Conservation (phyloP, 2,113 vertebrate genomes). For the Clarias magur region DNA sequence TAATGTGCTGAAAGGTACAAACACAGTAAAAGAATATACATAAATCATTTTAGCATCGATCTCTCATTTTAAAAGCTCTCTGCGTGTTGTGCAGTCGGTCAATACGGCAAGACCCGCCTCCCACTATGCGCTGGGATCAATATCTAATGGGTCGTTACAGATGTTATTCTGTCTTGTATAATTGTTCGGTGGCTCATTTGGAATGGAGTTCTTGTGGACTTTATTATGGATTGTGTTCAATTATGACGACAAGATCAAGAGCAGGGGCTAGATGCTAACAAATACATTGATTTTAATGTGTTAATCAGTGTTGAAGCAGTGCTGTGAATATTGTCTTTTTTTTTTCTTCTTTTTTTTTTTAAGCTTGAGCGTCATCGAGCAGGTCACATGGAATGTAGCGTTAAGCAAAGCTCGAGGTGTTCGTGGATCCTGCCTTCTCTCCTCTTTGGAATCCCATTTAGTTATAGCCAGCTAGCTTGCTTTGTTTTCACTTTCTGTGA, state of each 20-base stretch:
- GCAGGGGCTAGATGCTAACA: neutral
- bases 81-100: conserved; percentile 60
- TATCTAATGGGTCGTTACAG: conserved; percentile 42
- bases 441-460: neutral
- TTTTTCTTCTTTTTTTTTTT: neutral
- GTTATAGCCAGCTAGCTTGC: neutral
- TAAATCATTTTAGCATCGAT: conserved; percentile 69
- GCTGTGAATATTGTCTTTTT: no score
- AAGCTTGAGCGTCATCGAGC: neutral
- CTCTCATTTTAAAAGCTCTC: conserved; percentile 61
- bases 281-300: neutral
- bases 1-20: conserved; percentile 48
- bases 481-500: neutral
- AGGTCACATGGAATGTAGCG: neutral
- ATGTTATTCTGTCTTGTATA: conserved; percentile 6
- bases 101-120: conserved; percentile 52
- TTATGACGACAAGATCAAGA: neutral
- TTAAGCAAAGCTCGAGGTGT: neutral
- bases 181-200: neutral
- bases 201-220: neutral
- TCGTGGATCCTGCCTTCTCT: neutral
- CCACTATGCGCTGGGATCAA: conserved; percentile 49
- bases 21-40: conserved; percentile 50
- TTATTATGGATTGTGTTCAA: conserved; percentile 18
- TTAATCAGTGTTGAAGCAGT: neutral